Conservation (phyloP, 2,113 vertebrate species). For the Entomyzon cyanotis region DNA sequence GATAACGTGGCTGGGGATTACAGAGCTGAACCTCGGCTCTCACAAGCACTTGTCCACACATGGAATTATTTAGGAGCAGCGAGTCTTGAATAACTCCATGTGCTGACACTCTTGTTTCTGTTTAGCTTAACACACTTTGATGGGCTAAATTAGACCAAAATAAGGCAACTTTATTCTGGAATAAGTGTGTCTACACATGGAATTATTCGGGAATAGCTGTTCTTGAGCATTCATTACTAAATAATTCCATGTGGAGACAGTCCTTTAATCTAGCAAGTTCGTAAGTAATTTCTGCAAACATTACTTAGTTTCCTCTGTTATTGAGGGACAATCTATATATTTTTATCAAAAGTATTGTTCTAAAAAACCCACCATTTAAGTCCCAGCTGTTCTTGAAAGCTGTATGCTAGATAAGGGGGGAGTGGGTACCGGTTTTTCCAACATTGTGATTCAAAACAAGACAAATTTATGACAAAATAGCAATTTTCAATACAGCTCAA, state of each 20-base stretch:
- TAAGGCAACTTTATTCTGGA: slow-evolving; percentile 32
- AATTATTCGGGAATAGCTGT: slow-evolving; percentile 2
- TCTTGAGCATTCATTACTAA: slow-evolving; percentile 31
- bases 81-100: slow-evolving; percentile 1
- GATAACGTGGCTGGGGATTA: background rate
- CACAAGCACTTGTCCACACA: background rate
- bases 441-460: background rate
- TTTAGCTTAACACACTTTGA: slow-evolving; percentile 37
- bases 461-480: background rate
- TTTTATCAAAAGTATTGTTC: slow-evolving; percentile 14
- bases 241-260: slow-evolving; percentile 22
- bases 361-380: background rate
- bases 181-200: background rate
- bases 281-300: slow-evolving; percentile 36
- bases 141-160: slow-evolving; percentile 38
- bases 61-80: slow-evolving; percentile 28
- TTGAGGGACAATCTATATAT: background rate
- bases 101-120: slow-evolving; percentile 48
- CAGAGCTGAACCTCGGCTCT: background rate
- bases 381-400: background rate
- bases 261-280: slow-evolving; percentile 48
- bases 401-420: background rate
- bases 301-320: slow-evolving; percentile 28
- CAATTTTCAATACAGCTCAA: background rate
- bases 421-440: background rate